Percentiles rank a stretch among this genome's conserved stretches.
Conservation (phyloP, 2,888 invertebrate species). For the Gortyna flavago region DNA sequence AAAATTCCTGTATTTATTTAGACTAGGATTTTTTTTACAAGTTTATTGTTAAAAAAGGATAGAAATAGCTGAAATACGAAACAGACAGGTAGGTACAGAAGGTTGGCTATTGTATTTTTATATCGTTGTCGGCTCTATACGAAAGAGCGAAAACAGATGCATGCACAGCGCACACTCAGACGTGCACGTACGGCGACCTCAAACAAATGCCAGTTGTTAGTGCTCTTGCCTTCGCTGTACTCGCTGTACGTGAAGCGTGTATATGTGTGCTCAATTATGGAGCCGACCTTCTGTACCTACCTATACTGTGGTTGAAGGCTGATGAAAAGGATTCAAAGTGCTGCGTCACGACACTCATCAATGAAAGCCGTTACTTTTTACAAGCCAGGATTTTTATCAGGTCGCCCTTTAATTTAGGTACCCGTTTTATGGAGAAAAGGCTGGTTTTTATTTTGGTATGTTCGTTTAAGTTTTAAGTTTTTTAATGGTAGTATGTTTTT, state of each 20-base stretch:
- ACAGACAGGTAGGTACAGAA: background rate
- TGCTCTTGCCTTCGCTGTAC: too few relatives aligned
- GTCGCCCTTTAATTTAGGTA: constrained; percentile 23
- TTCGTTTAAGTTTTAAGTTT: background rate
- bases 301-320: background rate
- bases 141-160: background rate
- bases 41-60: background rate
- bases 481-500: background rate
- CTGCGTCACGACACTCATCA: constrained; percentile 50
- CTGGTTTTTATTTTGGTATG: constrained; percentile 7
- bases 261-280: background rate
- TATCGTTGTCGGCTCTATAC: background rate
- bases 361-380: constrained; percentile 46
- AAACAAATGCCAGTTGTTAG: too few relatives aligned
- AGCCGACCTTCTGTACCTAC: background rate
- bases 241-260: too few relatives aligned
- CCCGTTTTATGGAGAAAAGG: constrained; percentile 8
- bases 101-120: background rate
- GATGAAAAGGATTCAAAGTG: constrained; percentile 45
- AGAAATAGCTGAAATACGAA: background rate
- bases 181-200: background rate
- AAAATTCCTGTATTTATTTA: background rate
- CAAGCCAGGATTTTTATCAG: constrained; percentile 37
- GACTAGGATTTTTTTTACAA: constrained; percentile 2
- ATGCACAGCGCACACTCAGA: too few relatives aligned